Conservation (phyloP, 1,140 invertebrate species). For the Theocolax elegans region DNA sequence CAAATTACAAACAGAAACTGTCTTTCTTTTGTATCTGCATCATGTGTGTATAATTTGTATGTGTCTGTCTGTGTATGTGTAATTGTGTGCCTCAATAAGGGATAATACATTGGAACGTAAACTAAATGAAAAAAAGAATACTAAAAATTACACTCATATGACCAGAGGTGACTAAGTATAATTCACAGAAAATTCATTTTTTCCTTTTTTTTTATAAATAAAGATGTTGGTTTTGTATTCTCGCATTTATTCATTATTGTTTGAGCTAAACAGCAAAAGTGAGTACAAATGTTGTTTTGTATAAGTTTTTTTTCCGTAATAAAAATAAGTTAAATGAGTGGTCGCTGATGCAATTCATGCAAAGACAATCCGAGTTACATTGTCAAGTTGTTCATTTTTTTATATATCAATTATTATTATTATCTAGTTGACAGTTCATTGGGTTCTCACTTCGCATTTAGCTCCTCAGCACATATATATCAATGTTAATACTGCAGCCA, state of each 20-base stretch:
- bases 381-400: conserved; percentile 2
- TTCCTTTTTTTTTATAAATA: conserved; percentile 21
- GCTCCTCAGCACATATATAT: conserved; percentile 43
- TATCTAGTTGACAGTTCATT: conserved; percentile 28
- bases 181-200: conserved; percentile 35
- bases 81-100: conserved; percentile 45
- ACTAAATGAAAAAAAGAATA: conserved; percentile 44
- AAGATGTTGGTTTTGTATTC: conserved; percentile 9
- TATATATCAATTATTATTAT: not conserved
- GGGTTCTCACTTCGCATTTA: conserved; percentile 38
- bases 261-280: conserved; percentile 15
- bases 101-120: conserved; percentile 46
- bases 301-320: conserved; percentile 21
- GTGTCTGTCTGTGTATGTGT: no score
- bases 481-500: conserved; percentile 48
- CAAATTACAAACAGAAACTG: conserved; percentile 57
- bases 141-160: conserved; percentile 37
- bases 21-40: conserved; percentile 36
- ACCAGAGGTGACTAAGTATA: conserved; percentile 32
- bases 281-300: conserved; percentile 23
- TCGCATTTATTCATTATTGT: conserved; percentile 16
- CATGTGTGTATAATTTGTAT: no score
- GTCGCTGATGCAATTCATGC: conserved; percentile 24
- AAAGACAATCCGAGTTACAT: not conserved
- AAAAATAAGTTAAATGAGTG: conserved; percentile 17